phyloP scores from a whole-genome alignment of 2,797 vertebrate genomes.

The Clarias fuscus region DNA sequence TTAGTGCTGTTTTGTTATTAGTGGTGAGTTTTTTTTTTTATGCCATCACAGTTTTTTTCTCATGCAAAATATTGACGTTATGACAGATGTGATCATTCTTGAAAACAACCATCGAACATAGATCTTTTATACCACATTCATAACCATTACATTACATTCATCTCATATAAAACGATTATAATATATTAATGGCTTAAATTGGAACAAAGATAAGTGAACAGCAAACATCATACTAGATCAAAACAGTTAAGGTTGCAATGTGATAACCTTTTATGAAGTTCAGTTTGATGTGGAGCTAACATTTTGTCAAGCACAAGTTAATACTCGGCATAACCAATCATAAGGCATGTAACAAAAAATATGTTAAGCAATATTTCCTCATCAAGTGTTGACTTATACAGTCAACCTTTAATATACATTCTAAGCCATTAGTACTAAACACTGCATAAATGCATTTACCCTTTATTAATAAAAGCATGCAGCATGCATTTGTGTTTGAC shows the following conservation, averaged over 20 bases:
- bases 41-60: background rate
- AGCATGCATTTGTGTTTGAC: background rate
- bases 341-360: background rate
- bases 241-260: background rate
- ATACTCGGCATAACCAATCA: background rate
- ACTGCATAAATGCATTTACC: background rate
- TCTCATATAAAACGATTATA: background rate
- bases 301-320: background rate
- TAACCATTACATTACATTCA: background rate
- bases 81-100: background rate
- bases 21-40: background rate
- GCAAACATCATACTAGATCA: background rate
- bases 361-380: background rate
- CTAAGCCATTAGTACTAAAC: background rate
- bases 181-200: background rate
- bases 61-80: background rate
- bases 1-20: constrained; percentile 1
- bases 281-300: background rate
- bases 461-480: background rate
- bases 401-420: background rate
- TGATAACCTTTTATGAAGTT: background rate
- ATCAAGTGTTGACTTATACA: background rate
- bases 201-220: background rate
- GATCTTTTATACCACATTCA: background rate
- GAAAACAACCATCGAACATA: background rate